phyloP scores from a whole-genome alignment of 2,888 invertebrate species.

The Cyrtodaria siliqua region DNA sequence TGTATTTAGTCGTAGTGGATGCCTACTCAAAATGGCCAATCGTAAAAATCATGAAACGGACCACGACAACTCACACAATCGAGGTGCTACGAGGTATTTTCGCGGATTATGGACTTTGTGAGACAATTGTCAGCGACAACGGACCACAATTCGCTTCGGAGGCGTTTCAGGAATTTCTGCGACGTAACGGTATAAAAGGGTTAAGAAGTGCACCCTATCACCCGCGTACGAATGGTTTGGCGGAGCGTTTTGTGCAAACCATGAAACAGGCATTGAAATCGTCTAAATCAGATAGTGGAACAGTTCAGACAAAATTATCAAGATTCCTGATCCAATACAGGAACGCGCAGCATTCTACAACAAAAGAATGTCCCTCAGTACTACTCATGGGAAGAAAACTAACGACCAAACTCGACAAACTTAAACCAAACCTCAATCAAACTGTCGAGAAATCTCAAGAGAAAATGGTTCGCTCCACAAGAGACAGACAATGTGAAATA shows the following conservation, averaged over 20 bases:
- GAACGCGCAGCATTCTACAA: slow-evolving; percentile 24
- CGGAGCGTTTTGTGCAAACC: slow-evolving; percentile 63
- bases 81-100: slow-evolving; percentile 60
- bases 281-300: slow-evolving; percentile 22
- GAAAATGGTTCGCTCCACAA: slow-evolving; percentile 17
- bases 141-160: slow-evolving; percentile 74
- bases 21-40: slow-evolving; percentile 86
- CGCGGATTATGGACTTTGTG: slow-evolving; percentile 71
- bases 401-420: slow-evolving; percentile 15
- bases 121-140: slow-evolving; percentile 79
- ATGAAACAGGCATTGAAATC: slow-evolving; percentile 60
- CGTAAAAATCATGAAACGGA: slow-evolving; percentile 62
- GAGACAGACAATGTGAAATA: slow-evolving; percentile 14
- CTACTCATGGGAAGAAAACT: slow-evolving; percentile 61
- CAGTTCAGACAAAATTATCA: slow-evolving; percentile 28
- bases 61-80: slow-evolving; percentile 41
- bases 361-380: slow-evolving; percentile 24
- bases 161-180: slow-evolving; percentile 14
- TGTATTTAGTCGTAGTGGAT: slow-evolving; percentile 83
- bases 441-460: slow-evolving; percentile 27
- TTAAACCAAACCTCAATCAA: slow-evolving; percentile 23
- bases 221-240: slow-evolving; percentile 57
- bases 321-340: slow-evolving; percentile 34
- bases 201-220: slow-evolving; percentile 33
- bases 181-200: slow-evolving; percentile 58